Conservation (phyloP, 2,113 vertebrate species). For the Nannospalax galili region DNA sequence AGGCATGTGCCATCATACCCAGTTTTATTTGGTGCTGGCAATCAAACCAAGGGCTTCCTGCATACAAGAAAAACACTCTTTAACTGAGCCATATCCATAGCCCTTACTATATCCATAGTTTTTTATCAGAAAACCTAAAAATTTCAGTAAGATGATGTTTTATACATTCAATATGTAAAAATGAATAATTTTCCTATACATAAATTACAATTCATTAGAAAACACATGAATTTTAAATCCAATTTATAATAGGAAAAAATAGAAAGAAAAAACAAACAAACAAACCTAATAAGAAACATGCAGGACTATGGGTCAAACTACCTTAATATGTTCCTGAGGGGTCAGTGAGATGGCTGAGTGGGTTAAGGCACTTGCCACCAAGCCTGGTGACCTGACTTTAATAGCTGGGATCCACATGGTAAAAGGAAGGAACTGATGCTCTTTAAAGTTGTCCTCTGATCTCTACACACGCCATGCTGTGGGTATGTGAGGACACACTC, state of each 20-base stretch:
- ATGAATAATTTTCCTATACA: conserved; percentile 1
- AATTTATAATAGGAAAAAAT: not conserved
- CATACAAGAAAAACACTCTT: not conserved
- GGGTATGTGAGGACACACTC: too few species aligned
- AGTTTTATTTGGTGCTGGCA: not conserved
- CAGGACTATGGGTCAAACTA: not conserved
- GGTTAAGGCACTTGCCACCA: not conserved
- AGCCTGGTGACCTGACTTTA: not conserved
- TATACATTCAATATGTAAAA: conserved; percentile 39
- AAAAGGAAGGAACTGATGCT: not conserved
- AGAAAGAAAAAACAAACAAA: not conserved
- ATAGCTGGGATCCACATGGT: not conserved
- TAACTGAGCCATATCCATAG: not conserved
- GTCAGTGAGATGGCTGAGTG: not conserved
- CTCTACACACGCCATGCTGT: too few species aligned
- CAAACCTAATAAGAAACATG: not conserved
- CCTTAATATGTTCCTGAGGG: not conserved
- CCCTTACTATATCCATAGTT: not conserved
- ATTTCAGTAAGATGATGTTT: conserved; percentile 28
- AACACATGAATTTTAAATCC: conserved; percentile 28
- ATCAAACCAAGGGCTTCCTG: not conserved
- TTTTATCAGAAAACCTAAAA: conserved; percentile 19
- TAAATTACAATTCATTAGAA: conserved; percentile 50
- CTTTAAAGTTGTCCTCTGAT: not conserved
- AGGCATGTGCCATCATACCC: not conserved